Base-by-base conservation (phyloP, 2,888 invertebrate genomes). In the Pogonocherus hispidulus region DNA sequence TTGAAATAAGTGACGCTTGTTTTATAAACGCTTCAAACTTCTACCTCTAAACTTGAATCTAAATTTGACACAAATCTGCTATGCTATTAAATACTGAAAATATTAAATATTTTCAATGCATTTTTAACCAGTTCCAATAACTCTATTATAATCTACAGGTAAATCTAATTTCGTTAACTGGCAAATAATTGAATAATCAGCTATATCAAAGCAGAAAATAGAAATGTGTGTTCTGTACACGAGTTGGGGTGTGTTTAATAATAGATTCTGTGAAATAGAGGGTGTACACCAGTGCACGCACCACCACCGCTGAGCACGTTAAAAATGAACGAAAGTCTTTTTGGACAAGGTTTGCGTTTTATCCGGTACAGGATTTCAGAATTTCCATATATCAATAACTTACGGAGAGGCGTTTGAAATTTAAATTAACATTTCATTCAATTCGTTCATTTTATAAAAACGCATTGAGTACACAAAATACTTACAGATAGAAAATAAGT, bases 161-260 rank as follows among this genome's bases (percentile, higher is more conserved):
- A 66, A 70, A 67, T 70, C 67, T 59, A 67, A 67, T 66, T 54
- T 52, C 55, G 63, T 66, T 67, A 70, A 70, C 70, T 67, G 71
- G 70, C 66, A 70, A 67, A 70, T 77, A 77, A 78, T 77, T 77
- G 76, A 79, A 78, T 78, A 78, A 79, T 79, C 77, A 73, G 70
- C 67, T 70, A 69, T 74, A 78, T 77, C 78, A 72, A 74, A 76
- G 76, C 77, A 74, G 77, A 78, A 79, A 78, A 75, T 78, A 72
- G 73, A 76, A 75, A 75, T 76, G 74, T 78, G 76, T 74, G 77
- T 78, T 77, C 75, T 37, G 69, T 72, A 74, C 71, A 70, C 70
- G 75, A 74, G 71, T 71, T 65, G 68, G 77, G 77, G 76, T 69
- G 73, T 70, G 76, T 68, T 74, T 74, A 75, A 77, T 78, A 78